Evolutionary conservation across 2,888 invertebrate genomes (phyloP).

Genomic region (Mimachlamys varia): DNA sequence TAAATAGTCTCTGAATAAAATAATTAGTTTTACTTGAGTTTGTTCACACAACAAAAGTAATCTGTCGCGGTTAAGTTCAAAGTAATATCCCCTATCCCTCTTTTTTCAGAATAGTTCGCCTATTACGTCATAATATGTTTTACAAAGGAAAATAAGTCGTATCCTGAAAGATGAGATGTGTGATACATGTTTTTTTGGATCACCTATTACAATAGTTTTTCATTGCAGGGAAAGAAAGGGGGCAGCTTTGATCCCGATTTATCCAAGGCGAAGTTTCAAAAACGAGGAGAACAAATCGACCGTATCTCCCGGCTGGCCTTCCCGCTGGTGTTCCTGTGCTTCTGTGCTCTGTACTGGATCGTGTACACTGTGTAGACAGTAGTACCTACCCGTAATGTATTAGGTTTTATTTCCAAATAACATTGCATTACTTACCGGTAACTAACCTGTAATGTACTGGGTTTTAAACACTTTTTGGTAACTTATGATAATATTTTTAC

Average conservation of each 20-base stretch:
- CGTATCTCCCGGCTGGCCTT: slow-evolving; percentile 61
- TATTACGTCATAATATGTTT: too few relatives aligned
- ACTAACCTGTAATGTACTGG: neutral
- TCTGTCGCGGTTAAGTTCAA: too few relatives aligned
- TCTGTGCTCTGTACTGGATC: slow-evolving; percentile 60
- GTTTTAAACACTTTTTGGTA: neutral
- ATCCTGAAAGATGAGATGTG: too few relatives aligned
- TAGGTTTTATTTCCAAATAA: neutral
- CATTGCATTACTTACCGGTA: neutral
- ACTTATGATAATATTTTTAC: neutral
- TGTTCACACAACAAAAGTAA: too few relatives aligned
- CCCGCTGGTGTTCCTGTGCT: slow-evolving; percentile 60
- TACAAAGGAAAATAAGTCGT: too few relatives aligned
- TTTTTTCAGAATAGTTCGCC: too few relatives aligned
- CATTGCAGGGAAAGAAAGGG: neutral
- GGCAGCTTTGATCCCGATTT: neutral
- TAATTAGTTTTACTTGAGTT: too few relatives aligned
- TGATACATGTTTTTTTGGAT: too few relatives aligned
- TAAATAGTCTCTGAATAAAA: too few relatives aligned
- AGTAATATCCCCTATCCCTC: too few relatives aligned
- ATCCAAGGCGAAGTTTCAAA: neutral
- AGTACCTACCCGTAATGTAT: neutral
- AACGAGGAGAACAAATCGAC: slow-evolving; percentile 58
- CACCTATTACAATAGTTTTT: too few relatives aligned
- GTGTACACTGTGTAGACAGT: slow-evolving; percentile 29